These are phyloP conservation scores for Mimumesa dahlbomi DNA, from an alignment of 2,888 invertebrate species.

Conservation along the genomic window DNA sequence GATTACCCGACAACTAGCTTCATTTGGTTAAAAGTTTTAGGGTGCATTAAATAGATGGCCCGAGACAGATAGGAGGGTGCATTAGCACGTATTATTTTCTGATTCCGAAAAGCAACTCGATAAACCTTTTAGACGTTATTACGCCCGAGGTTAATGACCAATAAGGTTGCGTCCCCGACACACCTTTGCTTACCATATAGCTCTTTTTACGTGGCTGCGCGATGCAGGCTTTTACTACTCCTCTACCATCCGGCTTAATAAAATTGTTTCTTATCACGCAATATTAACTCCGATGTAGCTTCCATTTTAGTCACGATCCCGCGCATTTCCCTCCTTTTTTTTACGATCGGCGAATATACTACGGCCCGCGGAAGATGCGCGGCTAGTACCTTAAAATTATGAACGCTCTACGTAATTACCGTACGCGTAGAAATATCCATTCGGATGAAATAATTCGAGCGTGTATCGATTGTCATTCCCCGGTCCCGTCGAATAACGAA, in stretches of 20 bases:
- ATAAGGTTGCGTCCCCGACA: constrained; percentile 57
- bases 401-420: background rate
- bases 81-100: background rate
- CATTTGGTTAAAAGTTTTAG: too few species aligned
- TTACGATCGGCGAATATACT: too few species aligned
- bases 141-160: constrained; percentile 58
- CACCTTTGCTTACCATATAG: constrained; percentile 59
- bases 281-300: background rate
- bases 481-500: constrained; percentile 5
- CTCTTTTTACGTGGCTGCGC: constrained; percentile 17
- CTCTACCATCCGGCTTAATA: constrained; percentile 19
- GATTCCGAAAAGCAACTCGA: constrained; percentile 25
- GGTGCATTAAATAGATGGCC: too few species aligned
- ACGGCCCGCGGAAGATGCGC: too few species aligned
- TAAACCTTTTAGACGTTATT: constrained; percentile 69
- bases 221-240: constrained; percentile 5
- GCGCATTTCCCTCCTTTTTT: background rate
- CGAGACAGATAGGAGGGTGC: too few species aligned
- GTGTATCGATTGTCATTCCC: too few species aligned
- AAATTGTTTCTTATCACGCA: constrained; percentile 31
- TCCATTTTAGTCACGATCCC: background rate
- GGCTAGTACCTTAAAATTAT: too few species aligned
- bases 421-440: too few species aligned
- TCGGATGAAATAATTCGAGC: background rate
- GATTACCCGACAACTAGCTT: too few species aligned